Conservation (phyloP, 2,113 vertebrate species). For the Hirundichthys speculiger region DNA sequence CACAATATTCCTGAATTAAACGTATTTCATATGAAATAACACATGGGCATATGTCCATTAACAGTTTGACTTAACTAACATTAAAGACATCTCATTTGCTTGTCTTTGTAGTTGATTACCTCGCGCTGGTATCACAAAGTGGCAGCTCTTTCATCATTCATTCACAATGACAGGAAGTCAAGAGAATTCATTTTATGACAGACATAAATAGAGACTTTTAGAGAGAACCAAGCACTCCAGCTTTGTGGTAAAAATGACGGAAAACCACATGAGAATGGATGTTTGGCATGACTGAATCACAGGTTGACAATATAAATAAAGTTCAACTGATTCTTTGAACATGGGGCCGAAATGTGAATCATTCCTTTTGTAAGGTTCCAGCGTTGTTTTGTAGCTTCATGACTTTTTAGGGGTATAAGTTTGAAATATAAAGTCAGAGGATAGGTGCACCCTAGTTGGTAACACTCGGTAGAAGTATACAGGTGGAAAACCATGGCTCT, state of each 20-base stretch:
- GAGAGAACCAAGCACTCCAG: neutral
- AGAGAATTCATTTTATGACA: slow-evolving; percentile 13
- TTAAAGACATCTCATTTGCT: slow-evolving; percentile 11
- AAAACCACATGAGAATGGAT: neutral
- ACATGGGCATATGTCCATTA: too few species aligned
- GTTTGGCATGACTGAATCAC: slow-evolving; percentile 4
- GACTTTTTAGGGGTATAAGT: too few species aligned
- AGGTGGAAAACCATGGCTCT: slow-evolving; percentile 25
- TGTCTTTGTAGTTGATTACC: slow-evolving; percentile 13
- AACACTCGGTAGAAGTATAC: slow-evolving; percentile 7
- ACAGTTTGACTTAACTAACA: too few species aligned
- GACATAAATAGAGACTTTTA: neutral
- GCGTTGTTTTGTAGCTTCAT: too few species aligned
- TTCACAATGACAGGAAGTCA: slow-evolving; percentile 33
- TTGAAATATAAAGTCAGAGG: too few species aligned
- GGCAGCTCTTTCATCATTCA: slow-evolving; percentile 15
- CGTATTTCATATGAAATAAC: too few species aligned
- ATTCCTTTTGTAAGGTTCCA: too few species aligned
- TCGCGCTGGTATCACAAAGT: slow-evolving; percentile 1
- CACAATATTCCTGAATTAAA: too few species aligned
- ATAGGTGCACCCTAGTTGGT: too few species aligned
- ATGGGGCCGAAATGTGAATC: too few species aligned
- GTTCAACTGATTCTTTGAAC: too few species aligned
- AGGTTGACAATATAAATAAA: neutral
- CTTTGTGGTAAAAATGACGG: neutral